Conservation (phyloP, 2,113 vertebrate species). For the Psettodes erumei region DNA sequence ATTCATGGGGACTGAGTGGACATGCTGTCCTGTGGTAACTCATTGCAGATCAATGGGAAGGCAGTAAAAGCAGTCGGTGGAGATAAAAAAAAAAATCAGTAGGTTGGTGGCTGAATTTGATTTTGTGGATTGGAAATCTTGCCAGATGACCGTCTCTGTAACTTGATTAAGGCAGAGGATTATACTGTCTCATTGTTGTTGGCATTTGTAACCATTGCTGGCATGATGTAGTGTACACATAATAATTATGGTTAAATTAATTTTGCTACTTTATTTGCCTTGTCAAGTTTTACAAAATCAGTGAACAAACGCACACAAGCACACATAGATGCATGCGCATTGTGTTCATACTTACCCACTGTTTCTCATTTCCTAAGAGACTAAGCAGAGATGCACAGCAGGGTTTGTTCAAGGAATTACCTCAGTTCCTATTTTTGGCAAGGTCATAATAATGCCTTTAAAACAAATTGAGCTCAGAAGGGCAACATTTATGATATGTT, state of each 20-base stretch:
- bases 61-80: not conserved
- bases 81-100: not conserved
- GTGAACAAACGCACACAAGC: not conserved
- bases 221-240: constrained; percentile 25
- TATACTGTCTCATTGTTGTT: constrained; percentile 23
- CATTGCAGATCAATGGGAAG: constrained; percentile 25
- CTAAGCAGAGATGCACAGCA: constrained; percentile 16
- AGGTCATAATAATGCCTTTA: not conserved
- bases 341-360: constrained; percentile 49
- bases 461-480: not conserved
- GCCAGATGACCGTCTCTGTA: constrained; percentile 35
- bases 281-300: constrained; percentile 6
- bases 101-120: constrained; percentile 6
- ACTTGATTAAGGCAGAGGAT: constrained; percentile 21
- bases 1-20: constrained; percentile 10
- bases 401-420: constrained; percentile 40
- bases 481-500: not conserved
- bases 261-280: constrained; percentile 37
- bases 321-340: constrained; percentile 10
- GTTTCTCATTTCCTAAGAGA: constrained; percentile 69
- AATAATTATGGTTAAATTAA: constrained; percentile 54
- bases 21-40: constrained; percentile 1
- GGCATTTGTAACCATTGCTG: constrained; percentile 37
- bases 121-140: constrained; percentile 13
- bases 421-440: not conserved